phyloP scores from a whole-genome alignment of 2,888 invertebrate species.

The Acheta domesticus region DNA sequence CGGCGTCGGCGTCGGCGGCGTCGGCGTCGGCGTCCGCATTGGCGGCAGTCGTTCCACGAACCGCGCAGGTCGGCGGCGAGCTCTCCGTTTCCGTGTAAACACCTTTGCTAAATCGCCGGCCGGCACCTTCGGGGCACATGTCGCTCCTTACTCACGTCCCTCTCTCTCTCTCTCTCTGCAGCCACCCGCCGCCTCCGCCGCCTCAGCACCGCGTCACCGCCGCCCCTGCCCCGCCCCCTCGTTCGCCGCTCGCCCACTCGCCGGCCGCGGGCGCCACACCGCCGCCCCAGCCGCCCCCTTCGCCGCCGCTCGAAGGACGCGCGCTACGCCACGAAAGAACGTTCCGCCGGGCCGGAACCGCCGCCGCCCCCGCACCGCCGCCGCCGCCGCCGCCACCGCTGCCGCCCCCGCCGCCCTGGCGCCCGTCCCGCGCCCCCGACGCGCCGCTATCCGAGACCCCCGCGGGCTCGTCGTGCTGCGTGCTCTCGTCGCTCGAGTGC shows the following conservation, averaged over 20 bases:
- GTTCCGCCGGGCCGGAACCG: background rate
- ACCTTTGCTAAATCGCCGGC: conserved; percentile 18
- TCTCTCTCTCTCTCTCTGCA: background rate
- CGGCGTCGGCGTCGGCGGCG: too few relatives aligned
- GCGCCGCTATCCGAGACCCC: too few relatives aligned
- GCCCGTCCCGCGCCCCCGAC: too few relatives aligned
- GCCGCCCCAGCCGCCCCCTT: background rate
- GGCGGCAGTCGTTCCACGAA: background rate
- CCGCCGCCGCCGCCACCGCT: background rate
- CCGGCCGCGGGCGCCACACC: background rate
- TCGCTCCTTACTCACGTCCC: background rate
- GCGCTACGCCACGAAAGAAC: background rate
- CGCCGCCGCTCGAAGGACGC: background rate
- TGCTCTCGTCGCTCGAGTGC: too few relatives aligned
- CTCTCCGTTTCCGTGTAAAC: conserved; percentile 18
- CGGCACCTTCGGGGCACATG: background rate
- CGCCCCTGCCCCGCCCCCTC: background rate
- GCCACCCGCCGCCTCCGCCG: background rate
- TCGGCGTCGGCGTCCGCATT: background rate
- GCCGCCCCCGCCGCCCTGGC: too few relatives aligned
- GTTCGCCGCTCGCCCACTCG: background rate
- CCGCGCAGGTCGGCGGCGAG: background rate
- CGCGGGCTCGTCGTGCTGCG: too few relatives aligned
- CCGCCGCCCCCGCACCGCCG: background rate
- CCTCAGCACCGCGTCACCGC: too few relatives aligned